Percentiles rank a stretch among this genome's conserved stretches.
Conservation (phyloP, 53 echinoderm and acorn worm species). For the Luidia sarsii region DNA sequence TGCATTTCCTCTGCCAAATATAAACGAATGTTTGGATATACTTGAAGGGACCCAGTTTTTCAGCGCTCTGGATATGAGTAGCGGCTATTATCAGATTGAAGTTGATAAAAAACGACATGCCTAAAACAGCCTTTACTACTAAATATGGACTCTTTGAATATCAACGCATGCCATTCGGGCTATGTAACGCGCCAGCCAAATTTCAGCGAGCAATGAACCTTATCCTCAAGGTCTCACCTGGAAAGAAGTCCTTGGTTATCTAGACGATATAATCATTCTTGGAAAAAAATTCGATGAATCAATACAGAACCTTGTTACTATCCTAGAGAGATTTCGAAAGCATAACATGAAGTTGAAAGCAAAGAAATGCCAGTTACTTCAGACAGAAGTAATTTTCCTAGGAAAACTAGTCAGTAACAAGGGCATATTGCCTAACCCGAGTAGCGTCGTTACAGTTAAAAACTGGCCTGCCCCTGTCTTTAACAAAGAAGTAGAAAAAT, state of each 20-base stretch:
- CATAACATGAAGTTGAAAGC: slow-evolving; percentile 38
- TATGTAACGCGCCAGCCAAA: slow-evolving; percentile 46
- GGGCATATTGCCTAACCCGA: slow-evolving; percentile 22
- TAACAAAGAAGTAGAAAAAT: slow-evolving; percentile 20
- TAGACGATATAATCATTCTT: slow-evolving; percentile 60
- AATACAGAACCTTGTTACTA: slow-evolving; percentile 37
- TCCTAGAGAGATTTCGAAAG: slow-evolving; percentile 11
- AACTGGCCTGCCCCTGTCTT: slow-evolving; percentile 18
- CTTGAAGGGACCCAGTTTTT: slow-evolving; percentile 59
- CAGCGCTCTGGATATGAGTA: slow-evolving; percentile 46
- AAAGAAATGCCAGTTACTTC: slow-evolving; percentile 21
- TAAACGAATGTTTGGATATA: slow-evolving; percentile 66
- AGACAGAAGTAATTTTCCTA: slow-evolving; percentile 45
- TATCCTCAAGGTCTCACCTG: slow-evolving; percentile 18
- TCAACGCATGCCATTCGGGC: slow-evolving; percentile 31
- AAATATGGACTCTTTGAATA: slow-evolving; percentile 24
- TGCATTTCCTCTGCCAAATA: slow-evolving; percentile 71
- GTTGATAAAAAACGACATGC: slow-evolving; percentile 36
- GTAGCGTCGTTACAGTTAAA: not conserved
- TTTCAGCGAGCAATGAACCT: slow-evolving; percentile 6
- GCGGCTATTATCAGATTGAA: slow-evolving; percentile 63
- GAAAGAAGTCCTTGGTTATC: slow-evolving; percentile 46
- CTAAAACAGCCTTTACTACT: slow-evolving; percentile 62
- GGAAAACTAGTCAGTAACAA: slow-evolving; percentile 13
- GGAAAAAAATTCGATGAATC: slow-evolving; percentile 12